Percentiles rank a stretch among this genome's conserved stretches.
phyloP scores from a whole-genome alignment of 2,113 vertebrate genomes.

The Scartelaos histophorus region DNA sequence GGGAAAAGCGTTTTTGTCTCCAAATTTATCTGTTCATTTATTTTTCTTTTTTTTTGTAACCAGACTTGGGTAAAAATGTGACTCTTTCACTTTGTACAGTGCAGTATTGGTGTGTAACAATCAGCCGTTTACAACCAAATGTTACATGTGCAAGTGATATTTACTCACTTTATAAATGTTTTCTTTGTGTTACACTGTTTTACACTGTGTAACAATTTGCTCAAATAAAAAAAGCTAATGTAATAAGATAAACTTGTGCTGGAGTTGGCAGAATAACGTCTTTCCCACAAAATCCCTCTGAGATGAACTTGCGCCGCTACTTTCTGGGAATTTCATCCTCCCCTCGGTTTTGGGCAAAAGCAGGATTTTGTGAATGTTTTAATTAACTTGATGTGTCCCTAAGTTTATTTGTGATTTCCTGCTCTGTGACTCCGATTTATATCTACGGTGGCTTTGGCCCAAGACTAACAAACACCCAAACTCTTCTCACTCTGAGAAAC shows the following conservation, averaged over 20 bases:
- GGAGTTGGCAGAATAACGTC: slow-evolving; percentile 15
- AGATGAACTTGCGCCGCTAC: slow-evolving; percentile 39
- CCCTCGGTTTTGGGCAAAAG: slow-evolving; percentile 38
- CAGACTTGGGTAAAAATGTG: too few species aligned
- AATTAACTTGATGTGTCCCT: slow-evolving; percentile 65
- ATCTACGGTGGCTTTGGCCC: slow-evolving; percentile 66
- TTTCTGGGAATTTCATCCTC: slow-evolving; percentile 51
- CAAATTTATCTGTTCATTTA: too few species aligned
- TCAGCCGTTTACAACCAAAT: too few species aligned
- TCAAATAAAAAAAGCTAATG: neutral
- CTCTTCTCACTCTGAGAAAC: slow-evolving; percentile 58
- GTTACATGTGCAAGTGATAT: too few species aligned
- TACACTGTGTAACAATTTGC: too few species aligned
- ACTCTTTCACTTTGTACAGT: too few species aligned
- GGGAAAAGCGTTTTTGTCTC: too few species aligned
- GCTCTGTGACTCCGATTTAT: slow-evolving; percentile 62
- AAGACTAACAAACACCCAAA: slow-evolving; percentile 69
- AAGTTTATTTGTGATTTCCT: slow-evolving; percentile 75
- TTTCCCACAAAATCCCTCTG: slow-evolving; percentile 37
- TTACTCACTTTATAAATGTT: too few species aligned
- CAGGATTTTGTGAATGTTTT: slow-evolving; percentile 57
- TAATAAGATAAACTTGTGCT: neutral
- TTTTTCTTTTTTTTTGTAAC: too few species aligned
- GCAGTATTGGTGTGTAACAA: too few species aligned
- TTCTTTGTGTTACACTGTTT: too few species aligned